These are phyloP conservation scores for Caenorhabditis briggsae DNA, from an alignment of 1,140 invertebrate genomes.

Conservation along the genomic window DNA sequence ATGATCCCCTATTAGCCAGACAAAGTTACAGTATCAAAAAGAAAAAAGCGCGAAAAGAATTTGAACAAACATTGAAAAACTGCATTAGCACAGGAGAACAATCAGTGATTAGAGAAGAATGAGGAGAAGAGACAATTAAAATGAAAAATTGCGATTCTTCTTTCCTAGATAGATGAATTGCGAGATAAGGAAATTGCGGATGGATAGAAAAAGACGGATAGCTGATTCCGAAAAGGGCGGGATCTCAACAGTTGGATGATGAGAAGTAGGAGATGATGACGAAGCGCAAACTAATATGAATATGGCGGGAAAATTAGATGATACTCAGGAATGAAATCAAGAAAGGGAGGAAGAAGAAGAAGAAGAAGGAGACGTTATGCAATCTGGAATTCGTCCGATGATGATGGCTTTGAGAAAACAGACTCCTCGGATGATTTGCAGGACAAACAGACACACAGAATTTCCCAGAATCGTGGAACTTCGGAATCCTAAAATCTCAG, in stretches of 20 bases:
- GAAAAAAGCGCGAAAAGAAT: slow-evolving; percentile 37
- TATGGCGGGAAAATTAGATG: not conserved
- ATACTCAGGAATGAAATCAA: not conserved
- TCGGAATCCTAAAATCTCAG: too few species aligned
- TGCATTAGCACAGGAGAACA: slow-evolving; percentile 5
- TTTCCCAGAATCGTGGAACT: too few species aligned
- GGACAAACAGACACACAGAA: too few species aligned
- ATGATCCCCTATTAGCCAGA: not conserved
- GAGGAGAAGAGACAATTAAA: not conserved
- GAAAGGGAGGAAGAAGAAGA: too few species aligned
- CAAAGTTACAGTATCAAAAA: not conserved
- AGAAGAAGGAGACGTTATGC: not conserved
- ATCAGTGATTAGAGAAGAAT: not conserved
- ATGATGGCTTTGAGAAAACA: too few species aligned
- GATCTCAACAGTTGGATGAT: slow-evolving; percentile 2
- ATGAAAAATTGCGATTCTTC: not conserved
- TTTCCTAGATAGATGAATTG: not conserved
- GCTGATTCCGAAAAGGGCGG: slow-evolving; percentile 19
- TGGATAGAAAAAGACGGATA: slow-evolving; percentile 14
- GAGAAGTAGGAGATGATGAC: slow-evolving; percentile 1
- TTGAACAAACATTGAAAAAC: slow-evolving; percentile 48
- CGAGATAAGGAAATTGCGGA: slow-evolving; percentile 38
- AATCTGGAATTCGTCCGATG: not conserved
- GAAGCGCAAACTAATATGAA: slow-evolving; percentile 50
- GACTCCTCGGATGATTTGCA: too few species aligned